phyloP scores from a whole-genome alignment of 2,113 vertebrate genomes.

The Neolamprologus toae region DNA sequence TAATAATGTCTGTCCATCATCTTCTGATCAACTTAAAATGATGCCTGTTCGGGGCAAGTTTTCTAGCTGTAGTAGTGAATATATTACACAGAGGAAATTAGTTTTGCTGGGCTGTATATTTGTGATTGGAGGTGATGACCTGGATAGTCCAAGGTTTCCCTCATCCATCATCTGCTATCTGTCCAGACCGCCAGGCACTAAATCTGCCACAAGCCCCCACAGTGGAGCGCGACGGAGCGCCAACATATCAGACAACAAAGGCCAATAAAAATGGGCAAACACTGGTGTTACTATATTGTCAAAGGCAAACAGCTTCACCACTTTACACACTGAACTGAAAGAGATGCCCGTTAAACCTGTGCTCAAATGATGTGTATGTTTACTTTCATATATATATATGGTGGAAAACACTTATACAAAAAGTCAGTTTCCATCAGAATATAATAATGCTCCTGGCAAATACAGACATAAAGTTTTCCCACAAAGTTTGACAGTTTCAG shows the following conservation, averaged over 20 bases:
- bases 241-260: neutral
- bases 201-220: conserved; percentile 28
- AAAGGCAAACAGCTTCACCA: neutral
- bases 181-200: conserved; percentile 30
- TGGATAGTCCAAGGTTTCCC: conserved; percentile 46
- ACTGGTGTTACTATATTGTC: neutral
- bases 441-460: neutral
- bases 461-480: neutral
- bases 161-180: conserved; percentile 58
- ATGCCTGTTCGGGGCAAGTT: neutral
- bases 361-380: neutral
- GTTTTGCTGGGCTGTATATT: conserved; percentile 3
- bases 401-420: neutral
- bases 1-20: neutral
- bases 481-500: neutral
- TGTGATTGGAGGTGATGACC: conserved; percentile 38
- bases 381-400: neutral
- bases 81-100: neutral
- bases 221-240: neutral
- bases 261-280: neutral
- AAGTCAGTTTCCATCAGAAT: neutral
- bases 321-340: neutral
- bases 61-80: neutral
- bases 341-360: neutral
- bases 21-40: neutral